Evolutionary conservation across 2,888 invertebrate genomes (phyloP).

Genomic region (Spodoptera exigua): DNA sequence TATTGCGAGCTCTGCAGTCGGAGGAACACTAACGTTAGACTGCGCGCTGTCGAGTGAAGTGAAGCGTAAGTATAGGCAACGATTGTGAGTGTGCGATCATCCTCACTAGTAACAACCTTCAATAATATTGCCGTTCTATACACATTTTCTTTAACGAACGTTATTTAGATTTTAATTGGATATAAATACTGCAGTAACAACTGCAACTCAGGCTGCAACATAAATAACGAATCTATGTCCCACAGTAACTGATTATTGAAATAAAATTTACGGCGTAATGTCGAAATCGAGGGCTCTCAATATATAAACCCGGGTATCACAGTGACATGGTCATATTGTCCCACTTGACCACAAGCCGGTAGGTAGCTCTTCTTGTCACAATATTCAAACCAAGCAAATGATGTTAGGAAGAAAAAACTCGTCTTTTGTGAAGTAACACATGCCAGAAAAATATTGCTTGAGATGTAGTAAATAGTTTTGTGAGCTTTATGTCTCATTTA

Average conservation of each 20-base stretch:
- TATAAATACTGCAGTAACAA: not conserved
- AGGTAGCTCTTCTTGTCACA: not conserved
- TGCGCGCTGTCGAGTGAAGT: not conserved
- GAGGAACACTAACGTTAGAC: constrained; percentile 22
- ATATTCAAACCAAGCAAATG: constrained; percentile 27
- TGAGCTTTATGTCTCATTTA: too few relatives aligned
- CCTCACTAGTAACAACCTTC: constrained; percentile 6
- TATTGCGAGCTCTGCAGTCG: constrained; percentile 36
- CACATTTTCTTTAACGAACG: not conserved
- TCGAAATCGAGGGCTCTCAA: constrained; percentile 7
- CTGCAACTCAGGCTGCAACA: not conserved
- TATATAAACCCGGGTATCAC: constrained; percentile 17
- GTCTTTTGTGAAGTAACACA: constrained; percentile 9
- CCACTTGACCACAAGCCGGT: constrained; percentile 13
- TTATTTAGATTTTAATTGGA: not conserved
- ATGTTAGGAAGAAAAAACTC: constrained; percentile 21
- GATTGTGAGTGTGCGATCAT: not conserved
- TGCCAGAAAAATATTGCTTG: not conserved
- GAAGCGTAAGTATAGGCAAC: constrained; percentile 1
- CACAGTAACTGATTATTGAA: constrained; percentile 3
- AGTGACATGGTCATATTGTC: constrained; percentile 20
- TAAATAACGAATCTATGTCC: not conserved
- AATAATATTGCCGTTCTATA: constrained; percentile 1
- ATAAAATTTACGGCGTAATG: not conserved
- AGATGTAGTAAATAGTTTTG: too few relatives aligned